Conservation (phyloP, 1,140 invertebrate species). For the Uloborus diversus region DNA sequence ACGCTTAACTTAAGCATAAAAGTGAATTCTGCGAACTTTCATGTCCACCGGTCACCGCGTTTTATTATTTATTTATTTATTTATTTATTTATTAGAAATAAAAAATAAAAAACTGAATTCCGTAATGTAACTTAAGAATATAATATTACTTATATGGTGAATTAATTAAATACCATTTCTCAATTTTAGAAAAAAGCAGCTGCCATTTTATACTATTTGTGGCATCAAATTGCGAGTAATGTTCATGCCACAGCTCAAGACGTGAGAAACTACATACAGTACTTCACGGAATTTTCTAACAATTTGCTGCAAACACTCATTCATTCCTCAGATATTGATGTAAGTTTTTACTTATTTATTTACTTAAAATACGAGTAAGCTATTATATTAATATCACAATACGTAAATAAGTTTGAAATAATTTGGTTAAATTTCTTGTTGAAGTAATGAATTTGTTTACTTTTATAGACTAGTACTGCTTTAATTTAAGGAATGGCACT, state of each 20-base stretch:
- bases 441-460: too few relatives aligned
- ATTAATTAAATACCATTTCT: too few relatives aligned
- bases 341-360: background rate
- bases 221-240: background rate
- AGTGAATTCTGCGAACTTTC: too few relatives aligned
- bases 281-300: constrained; percentile 10
- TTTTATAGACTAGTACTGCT: background rate
- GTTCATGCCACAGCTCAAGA: background rate
- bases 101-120: too few relatives aligned
- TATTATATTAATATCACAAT: background rate
- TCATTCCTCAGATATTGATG: background rate
- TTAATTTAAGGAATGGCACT: too few relatives aligned
- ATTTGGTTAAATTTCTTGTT: background rate
- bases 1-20: too few relatives aligned
- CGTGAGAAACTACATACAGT: background rate
- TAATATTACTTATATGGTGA: too few relatives aligned
- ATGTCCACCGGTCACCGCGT: too few relatives aligned
- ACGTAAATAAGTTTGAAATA: background rate
- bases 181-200: constrained; percentile 7
- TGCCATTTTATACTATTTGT: background rate
- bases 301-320: background rate
- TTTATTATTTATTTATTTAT: too few relatives aligned
- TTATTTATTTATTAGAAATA: too few relatives aligned
- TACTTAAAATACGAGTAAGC: background rate
- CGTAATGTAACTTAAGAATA: too few relatives aligned